Conservation (phyloP, 2,888 invertebrate species). For the Pammene aurita region DNA sequence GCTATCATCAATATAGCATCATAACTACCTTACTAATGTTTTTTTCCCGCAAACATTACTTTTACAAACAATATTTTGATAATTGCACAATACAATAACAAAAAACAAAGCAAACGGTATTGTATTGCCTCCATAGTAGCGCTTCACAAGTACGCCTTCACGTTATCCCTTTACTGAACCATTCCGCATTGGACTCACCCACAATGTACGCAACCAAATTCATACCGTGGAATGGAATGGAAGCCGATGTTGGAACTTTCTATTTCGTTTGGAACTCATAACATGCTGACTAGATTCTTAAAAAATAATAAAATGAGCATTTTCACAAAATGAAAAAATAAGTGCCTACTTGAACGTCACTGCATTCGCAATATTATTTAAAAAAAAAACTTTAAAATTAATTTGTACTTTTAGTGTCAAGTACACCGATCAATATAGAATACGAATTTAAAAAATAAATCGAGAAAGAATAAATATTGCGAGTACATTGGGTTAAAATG, state of each 20-base stretch:
- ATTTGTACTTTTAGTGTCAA: conserved; percentile 51
- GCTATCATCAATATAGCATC: no score
- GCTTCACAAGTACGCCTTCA: conserved; percentile 8
- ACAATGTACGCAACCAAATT: conserved; percentile 48
- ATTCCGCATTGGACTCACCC: conserved; percentile 50
- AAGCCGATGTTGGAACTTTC: conserved; percentile 55
- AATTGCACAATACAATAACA: no score
- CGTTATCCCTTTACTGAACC: conserved; percentile 47
- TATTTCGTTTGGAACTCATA: conserved; percentile 72
- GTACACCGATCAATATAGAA: conserved; percentile 45
- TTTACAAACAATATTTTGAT: no score
- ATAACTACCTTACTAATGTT: no score
- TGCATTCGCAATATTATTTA: conserved; percentile 54
- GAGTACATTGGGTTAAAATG: conserved; percentile 61
- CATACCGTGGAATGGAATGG: conserved; percentile 49
- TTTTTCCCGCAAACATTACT: no score
- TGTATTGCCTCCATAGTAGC: not conserved
- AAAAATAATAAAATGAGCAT: conserved; percentile 81
- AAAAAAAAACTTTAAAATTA: conserved; percentile 47
- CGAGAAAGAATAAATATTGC: conserved; percentile 56
- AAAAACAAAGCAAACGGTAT: no score
- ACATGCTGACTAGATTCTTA: conserved; percentile 82
- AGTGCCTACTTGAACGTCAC: conserved; percentile 54
- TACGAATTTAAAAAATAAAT: conserved; percentile 44
- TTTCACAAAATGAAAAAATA: conserved; percentile 73